These are phyloP conservation scores for Arnoldichthys spilopterus DNA, from an alignment of 2,797 vertebrate genomes.

Conservation along the genomic window DNA sequence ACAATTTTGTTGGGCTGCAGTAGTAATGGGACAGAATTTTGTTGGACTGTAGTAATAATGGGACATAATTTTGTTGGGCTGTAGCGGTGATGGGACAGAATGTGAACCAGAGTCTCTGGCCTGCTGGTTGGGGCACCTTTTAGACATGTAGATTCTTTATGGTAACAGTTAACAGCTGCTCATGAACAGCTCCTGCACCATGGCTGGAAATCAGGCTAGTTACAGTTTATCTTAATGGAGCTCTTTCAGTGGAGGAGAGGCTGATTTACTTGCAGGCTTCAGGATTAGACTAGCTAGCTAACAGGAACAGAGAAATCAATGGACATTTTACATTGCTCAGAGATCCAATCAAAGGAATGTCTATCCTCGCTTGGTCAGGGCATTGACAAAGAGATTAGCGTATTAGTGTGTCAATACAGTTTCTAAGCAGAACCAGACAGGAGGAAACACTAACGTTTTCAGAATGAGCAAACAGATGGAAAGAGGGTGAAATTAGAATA, in stretches of 20 bases:
- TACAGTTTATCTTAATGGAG: slow-evolving; percentile 17
- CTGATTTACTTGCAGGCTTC: slow-evolving; percentile 22
- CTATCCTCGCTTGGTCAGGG: slow-evolving; percentile 29
- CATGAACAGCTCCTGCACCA: not conserved
- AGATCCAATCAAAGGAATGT: slow-evolving; percentile 25
- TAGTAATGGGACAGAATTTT: not conserved
- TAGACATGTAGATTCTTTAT: too few relatives aligned
- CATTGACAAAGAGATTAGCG: slow-evolving; percentile 39
- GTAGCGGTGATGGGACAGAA: not conserved
- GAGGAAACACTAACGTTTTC: slow-evolving; percentile 1
- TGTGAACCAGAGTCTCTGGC: not conserved
- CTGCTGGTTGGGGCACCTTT: not conserved
- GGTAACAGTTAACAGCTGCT: not conserved
- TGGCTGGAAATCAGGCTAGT: not conserved
- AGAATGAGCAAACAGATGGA: not conserved
- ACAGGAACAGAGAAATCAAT: slow-evolving; percentile 46
- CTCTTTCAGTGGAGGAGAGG: not conserved
- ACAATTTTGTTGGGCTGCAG: not conserved
- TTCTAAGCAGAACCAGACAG: slow-evolving; percentile 31
- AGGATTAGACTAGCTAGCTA: slow-evolving; percentile 32
- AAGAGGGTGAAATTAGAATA: not conserved
- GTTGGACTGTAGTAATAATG: too few relatives aligned
- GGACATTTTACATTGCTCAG: slow-evolving; percentile 43
- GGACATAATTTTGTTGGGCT: too few relatives aligned
- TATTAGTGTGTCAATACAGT: slow-evolving; percentile 34